Percentiles rank a stretch among this genome's conserved stretches.
These are phyloP conservation scores for Argyra leucocephala DNA, from an alignment of 2,888 invertebrate species.

Conservation along the genomic window DNA sequence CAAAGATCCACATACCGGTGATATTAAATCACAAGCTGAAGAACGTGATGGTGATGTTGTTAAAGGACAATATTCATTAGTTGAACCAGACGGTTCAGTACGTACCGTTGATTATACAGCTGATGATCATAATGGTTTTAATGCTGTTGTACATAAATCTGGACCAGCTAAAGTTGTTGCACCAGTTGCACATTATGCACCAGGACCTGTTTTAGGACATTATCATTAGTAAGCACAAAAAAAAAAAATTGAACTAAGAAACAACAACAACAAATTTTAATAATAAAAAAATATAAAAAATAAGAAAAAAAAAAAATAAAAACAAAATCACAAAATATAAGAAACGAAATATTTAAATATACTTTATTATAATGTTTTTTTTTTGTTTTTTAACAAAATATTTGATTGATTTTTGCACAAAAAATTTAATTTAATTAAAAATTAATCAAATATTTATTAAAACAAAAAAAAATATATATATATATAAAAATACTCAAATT, in stretches of 20 bases:
- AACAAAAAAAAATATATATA: too few species aligned
- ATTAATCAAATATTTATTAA: too few species aligned
- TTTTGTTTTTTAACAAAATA: too few species aligned
- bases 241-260: constrained; percentile 14
- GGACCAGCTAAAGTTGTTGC: constrained; percentile 48
- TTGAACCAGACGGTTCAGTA: constrained; percentile 46
- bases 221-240: constrained; percentile 30
- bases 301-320: too few species aligned
- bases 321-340: too few species aligned
- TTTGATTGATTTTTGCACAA: too few species aligned
- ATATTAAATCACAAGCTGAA: constrained; percentile 60
- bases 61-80: constrained; percentile 54
- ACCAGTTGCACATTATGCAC: constrained; percentile 44
- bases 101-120: constrained; percentile 57
- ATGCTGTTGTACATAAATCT: constrained; percentile 57
- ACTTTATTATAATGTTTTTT: too few species aligned
- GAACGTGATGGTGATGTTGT: constrained; percentile 63
- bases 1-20: constrained; percentile 62
- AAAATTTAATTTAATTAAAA: too few species aligned
- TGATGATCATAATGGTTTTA: constrained; percentile 61
- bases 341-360: too few species aligned
- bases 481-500: too few species aligned
- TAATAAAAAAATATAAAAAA: constrained; percentile 8
- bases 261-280: too few species aligned
- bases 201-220: constrained; percentile 40